Evolutionary conservation across 2,797 vertebrate genomes (phyloP).

Genomic region (Avahi laniger): DNA sequence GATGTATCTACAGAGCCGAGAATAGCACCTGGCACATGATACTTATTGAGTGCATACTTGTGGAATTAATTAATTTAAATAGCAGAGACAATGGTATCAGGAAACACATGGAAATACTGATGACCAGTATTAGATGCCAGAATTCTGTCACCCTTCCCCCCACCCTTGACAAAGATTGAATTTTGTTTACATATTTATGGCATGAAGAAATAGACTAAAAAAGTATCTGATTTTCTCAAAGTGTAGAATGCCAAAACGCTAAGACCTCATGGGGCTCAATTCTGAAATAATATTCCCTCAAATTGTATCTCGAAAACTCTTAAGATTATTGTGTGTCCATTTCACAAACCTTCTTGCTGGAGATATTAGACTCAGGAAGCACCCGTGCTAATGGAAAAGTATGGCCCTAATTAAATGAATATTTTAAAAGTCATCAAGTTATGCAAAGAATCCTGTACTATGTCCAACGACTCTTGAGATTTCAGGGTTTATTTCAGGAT

Average conservation of each 20-base stretch:
- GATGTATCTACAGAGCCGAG: neutral
- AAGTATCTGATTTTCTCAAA: neutral
- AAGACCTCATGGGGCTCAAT: neutral
- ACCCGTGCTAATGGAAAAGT: neutral
- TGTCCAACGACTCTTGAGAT: neutral
- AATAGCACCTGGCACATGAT: neutral
- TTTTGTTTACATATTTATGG: neutral
- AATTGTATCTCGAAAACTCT: neutral
- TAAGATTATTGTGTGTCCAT: neutral
- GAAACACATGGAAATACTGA: conserved; percentile 40
- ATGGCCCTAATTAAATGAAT: neutral
- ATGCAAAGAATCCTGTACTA: neutral
- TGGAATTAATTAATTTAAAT: conserved; percentile 19
- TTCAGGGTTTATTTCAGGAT: neutral
- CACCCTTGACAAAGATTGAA: neutral
- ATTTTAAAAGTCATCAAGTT: neutral
- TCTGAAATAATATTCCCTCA: conserved; percentile 29
- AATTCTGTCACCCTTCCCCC: neutral
- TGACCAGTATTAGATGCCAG: neutral
- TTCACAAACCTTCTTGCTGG: neutral
- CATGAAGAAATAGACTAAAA: neutral
- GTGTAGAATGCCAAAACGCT: neutral
- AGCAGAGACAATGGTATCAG: conserved; percentile 35
- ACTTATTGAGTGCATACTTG: neutral
- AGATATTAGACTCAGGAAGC: neutral